These are phyloP conservation scores for Leptopilina clavipes DNA, from an alignment of 1,140 invertebrate species.

Conservation along the genomic window DNA sequence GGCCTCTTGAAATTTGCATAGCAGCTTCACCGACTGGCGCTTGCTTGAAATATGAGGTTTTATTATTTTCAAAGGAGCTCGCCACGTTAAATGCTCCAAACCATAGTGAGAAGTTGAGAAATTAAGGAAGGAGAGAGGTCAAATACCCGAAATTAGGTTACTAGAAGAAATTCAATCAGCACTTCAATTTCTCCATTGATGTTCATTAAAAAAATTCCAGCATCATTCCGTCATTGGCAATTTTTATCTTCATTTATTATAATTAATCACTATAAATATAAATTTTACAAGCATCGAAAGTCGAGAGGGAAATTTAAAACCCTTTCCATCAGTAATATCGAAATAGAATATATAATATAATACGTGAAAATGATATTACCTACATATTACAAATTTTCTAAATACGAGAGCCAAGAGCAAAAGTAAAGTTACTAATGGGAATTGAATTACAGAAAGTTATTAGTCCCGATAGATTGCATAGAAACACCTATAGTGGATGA, in stretches of 20 bases:
- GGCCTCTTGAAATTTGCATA: slow-evolving; percentile 67
- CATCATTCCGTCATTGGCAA: too few relatives aligned
- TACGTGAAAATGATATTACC: not conserved
- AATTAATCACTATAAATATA: too few relatives aligned
- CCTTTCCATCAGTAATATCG: too few relatives aligned
- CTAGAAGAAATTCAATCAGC: not conserved
- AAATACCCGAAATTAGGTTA: slow-evolving; percentile 27
- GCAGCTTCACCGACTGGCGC: slow-evolving; percentile 59
- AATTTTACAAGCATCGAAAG: too few relatives aligned
- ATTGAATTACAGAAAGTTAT: slow-evolving; percentile 61
- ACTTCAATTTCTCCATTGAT: not conserved
- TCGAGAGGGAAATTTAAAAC: too few relatives aligned
- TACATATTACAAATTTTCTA: slow-evolving; percentile 40
- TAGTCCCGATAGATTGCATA: slow-evolving; percentile 52
- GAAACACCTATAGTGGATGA: slow-evolving; percentile 53
- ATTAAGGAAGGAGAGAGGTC: not conserved
- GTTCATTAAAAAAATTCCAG: not conserved
- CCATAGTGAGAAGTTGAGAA: slow-evolving; percentile 28
- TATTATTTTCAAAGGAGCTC: slow-evolving; percentile 64
- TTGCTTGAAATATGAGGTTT: slow-evolving; percentile 65
- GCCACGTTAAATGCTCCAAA: slow-evolving; percentile 54
- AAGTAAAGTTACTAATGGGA: slow-evolving; percentile 59
- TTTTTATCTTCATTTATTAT: too few relatives aligned
- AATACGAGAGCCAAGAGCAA: slow-evolving; percentile 50
- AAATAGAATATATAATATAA: too few relatives aligned